Evolutionary conservation across 2,888 invertebrate genomes (phyloP).

Genomic region (Tachina lurida): DNA sequence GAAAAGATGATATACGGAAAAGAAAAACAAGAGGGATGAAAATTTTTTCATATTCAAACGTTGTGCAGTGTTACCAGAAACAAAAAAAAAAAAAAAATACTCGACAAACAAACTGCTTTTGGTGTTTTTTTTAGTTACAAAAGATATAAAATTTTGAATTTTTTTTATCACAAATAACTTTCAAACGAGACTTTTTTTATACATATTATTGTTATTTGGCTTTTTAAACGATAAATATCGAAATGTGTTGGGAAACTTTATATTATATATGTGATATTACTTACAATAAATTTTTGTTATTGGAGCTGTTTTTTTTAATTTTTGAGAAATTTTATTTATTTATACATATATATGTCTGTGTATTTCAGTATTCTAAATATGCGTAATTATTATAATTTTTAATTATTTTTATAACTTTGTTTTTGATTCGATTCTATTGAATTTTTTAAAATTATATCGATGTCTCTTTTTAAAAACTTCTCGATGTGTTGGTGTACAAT

Average conservation of each 20-base stretch:
- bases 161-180: slow-evolving; percentile 55
- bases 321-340: slow-evolving; percentile 31
- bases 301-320: slow-evolving; percentile 34
- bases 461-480: slow-evolving; percentile 65
- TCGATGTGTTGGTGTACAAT: slow-evolving; percentile 73
- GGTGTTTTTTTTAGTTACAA: slow-evolving; percentile 75
- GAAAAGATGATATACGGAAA: slow-evolving; percentile 5
- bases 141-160: slow-evolving; percentile 51
- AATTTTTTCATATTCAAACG: slow-evolving; percentile 75
- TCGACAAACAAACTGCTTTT: slow-evolving; percentile 77
- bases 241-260: slow-evolving; percentile 76
- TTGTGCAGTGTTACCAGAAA: slow-evolving; percentile 76
- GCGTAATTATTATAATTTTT: slow-evolving; percentile 72
- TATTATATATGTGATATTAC: slow-evolving; percentile 75
- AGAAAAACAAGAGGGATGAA: slow-evolving; percentile 80
- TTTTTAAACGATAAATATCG: slow-evolving; percentile 37
- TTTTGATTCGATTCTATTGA: slow-evolving; percentile 38
- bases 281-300: slow-evolving; percentile 11
- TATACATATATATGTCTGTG: slow-evolving; percentile 51
- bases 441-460: slow-evolving; percentile 62
- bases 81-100: slow-evolving; percentile 49
- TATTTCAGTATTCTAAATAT: slow-evolving; percentile 60
- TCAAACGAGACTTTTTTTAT: slow-evolving; percentile 42
- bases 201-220: slow-evolving; percentile 65
- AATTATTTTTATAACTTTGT: slow-evolving; percentile 54